Evolutionary conservation across 2,113 vertebrate genomes (phyloP).

Genomic region (Onychostruthus taczanowskii): DNA sequence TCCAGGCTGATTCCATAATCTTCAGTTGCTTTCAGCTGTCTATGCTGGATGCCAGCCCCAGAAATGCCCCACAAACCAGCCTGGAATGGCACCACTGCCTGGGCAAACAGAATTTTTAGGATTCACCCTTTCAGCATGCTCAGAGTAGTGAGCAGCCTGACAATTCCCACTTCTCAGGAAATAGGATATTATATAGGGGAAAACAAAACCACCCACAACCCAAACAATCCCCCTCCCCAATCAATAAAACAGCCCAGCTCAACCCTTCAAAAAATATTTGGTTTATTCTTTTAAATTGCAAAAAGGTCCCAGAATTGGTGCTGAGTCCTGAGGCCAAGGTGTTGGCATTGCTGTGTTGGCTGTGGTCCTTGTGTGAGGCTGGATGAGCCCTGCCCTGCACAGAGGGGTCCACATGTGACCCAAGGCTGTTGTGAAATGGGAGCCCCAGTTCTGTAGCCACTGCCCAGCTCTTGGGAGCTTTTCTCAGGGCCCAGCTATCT

Average conservation of each 20-base stretch:
- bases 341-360: not conserved
- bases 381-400: not conserved
- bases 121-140: not conserved
- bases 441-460: not conserved
- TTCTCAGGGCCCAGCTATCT: not conserved
- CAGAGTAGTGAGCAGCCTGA: not conserved
- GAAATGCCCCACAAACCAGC: not conserved
- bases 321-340: not conserved
- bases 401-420: not conserved
- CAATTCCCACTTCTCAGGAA: not conserved
- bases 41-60: not conserved
- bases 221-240: fast-evolving
- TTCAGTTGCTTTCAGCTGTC: not conserved
- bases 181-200: not conserved
- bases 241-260: not conserved
- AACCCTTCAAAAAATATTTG: not conserved
- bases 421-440: not conserved
- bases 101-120: not conserved
- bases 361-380: not conserved
- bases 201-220: not conserved
- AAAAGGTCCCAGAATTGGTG: not conserved
- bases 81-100: not conserved
- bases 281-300: not conserved
- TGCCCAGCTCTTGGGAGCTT: not conserved
- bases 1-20: not conserved